Percentiles rank a stretch among this genome's conserved stretches.
phyloP scores from a whole-genome alignment of 2,113 vertebrate species.

The Tragelaphus scriptus region DNA sequence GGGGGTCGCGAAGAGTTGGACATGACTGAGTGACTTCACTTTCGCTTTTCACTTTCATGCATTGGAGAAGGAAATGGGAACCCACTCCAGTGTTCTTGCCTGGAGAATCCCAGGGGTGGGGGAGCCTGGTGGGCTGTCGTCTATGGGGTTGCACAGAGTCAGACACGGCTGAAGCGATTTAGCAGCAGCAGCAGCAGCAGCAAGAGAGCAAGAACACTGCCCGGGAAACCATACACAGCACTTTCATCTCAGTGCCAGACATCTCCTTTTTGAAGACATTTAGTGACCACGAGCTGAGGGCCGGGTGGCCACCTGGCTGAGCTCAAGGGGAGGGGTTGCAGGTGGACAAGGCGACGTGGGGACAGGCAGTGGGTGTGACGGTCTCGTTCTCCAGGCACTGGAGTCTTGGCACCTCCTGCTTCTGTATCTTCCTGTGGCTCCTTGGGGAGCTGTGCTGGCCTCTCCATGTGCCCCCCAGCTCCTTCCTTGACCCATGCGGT shows the following conservation, averaged over 20 bases:
- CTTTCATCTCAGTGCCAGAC: neutral
- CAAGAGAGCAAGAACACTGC: neutral
- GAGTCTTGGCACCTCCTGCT: rapidly evolving
- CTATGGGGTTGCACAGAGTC: no score
- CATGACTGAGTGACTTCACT: no score
- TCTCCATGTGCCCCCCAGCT: rapidly evolving
- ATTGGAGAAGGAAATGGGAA: no score
- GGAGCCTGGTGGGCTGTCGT: no score
- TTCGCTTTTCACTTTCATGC: no score
- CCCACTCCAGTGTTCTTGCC: no score
- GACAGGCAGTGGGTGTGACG: rapidly evolving
- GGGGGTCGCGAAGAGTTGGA: no score
- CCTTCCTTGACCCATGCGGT: rapidly evolving
- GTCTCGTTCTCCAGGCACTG: neutral
- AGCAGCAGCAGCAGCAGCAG: no score
- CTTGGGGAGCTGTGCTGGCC: neutral
- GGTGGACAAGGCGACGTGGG: neutral
- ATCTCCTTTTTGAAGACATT: rapidly evolving
- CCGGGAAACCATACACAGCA: rapidly evolving
- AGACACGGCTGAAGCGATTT: no score
- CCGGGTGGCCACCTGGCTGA: neutral
- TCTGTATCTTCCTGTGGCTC: neutral
- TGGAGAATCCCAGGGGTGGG: no score
- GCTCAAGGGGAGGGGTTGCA: rapidly evolving
- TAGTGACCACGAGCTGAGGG: rapidly evolving